Conservation (phyloP, 2,888 invertebrate genomes). For the Drosophila mulleri region DNA sequence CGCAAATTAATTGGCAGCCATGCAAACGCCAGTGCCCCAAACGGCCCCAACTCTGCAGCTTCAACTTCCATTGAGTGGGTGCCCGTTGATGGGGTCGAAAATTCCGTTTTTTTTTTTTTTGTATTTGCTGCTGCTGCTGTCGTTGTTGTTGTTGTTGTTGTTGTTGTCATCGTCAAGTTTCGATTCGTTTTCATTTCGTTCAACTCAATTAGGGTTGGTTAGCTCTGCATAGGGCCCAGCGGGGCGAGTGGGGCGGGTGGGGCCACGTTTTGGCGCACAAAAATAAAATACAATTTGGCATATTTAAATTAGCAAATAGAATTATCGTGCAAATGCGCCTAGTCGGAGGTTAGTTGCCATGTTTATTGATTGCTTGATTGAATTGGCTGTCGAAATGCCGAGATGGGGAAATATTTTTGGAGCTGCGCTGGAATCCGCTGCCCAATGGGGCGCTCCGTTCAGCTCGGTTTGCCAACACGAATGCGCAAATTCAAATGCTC, state of each 20-base stretch:
- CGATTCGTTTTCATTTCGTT: constrained; percentile 68
- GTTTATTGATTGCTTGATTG: constrained; percentile 79
- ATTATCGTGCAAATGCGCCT: constrained; percentile 63
- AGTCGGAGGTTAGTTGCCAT: constrained; percentile 70
- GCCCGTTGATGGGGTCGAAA: constrained; percentile 13
- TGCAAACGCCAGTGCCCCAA: constrained; percentile 66
- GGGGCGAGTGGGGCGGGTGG: neutral
- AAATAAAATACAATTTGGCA: constrained; percentile 72
- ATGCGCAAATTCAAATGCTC: constrained; percentile 6
- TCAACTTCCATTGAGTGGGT: constrained; percentile 37
- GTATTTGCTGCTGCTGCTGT: constrained; percentile 6
- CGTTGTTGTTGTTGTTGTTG: neutral
- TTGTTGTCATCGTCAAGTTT: constrained; percentile 39
- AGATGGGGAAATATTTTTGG: constrained; percentile 43
- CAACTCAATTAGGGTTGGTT: constrained; percentile 74
- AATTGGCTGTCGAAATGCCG: constrained; percentile 60
- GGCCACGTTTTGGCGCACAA: neutral
- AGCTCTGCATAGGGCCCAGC: neutral
- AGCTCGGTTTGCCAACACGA: constrained; percentile 5
- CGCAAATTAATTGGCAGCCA: constrained; percentile 85
- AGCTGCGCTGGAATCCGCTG: constrained; percentile 26
- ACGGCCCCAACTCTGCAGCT: constrained; percentile 9
- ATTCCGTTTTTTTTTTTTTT: constrained; percentile 33
- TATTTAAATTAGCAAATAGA: constrained; percentile 80
- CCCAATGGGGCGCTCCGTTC: constrained; percentile 7